Percentiles rank a stretch among this genome's conserved stretches.
Evolutionary conservation across 2,888 invertebrate species (phyloP).

Genomic region (Stenodera caucasica): DNA sequence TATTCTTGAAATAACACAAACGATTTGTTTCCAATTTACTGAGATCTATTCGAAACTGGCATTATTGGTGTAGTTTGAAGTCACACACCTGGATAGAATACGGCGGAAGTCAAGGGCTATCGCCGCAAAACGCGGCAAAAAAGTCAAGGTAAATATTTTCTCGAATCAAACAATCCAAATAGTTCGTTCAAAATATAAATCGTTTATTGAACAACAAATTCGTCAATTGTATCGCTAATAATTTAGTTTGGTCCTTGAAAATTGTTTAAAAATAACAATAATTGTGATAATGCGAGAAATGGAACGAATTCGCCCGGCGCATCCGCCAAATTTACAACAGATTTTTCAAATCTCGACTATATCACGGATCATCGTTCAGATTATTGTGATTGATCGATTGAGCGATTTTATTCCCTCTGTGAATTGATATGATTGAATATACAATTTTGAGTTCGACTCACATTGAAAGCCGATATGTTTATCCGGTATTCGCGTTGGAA

Average conservation of each 20-base stretch:
- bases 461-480: background rate
- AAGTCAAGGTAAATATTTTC: conserved; percentile 73
- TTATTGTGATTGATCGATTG: background rate
- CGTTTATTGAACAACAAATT: too few relatives aligned
- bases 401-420: background rate
- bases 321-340: background rate
- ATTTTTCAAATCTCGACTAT: too few relatives aligned
- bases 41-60: conserved; percentile 4
- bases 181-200: background rate
- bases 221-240: too few relatives aligned
- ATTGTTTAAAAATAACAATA: too few relatives aligned
- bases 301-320: background rate
- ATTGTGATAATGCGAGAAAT: too few relatives aligned
- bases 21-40: too few relatives aligned
- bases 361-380: too few relatives aligned
- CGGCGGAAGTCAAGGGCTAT: conserved; percentile 83
- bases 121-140: conserved; percentile 77
- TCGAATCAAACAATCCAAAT: background rate
- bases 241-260: too few relatives aligned
- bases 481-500: background rate
- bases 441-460: background rate
- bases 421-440: too few relatives aligned
- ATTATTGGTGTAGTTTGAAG: conserved; percentile 8
- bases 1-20: background rate
- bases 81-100: conserved; percentile 71